Evolutionary conservation across 2,113 vertebrate genomes (phyloP).

Genomic region (Campylomormyrus tamandua): DNA sequence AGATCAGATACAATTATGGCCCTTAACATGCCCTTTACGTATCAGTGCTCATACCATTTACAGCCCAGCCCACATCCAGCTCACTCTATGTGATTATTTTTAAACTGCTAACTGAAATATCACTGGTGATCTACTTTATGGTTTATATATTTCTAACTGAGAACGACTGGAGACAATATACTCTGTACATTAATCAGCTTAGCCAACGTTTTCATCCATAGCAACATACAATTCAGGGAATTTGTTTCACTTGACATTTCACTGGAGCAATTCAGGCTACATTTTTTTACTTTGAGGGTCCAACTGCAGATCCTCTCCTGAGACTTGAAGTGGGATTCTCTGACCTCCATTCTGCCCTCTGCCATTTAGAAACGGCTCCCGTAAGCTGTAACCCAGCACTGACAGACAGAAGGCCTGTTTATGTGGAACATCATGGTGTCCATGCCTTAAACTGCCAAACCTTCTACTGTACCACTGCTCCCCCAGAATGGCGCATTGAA

Average conservation of each 20-base stretch:
- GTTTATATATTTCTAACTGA: background rate
- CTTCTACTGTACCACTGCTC: background rate
- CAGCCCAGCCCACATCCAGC: background rate
- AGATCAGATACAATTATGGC: background rate
- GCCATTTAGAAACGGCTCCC: background rate
- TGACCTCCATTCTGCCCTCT: background rate
- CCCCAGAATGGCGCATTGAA: background rate
- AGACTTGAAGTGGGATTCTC: background rate
- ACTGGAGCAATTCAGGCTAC: background rate
- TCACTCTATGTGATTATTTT: background rate
- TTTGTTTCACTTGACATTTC: conserved; percentile 2
- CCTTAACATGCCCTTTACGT: background rate
- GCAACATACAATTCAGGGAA: background rate
- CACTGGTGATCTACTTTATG: background rate
- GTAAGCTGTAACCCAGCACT: background rate
- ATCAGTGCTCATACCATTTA: background rate
- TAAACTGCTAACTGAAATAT: background rate
- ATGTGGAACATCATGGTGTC: background rate
- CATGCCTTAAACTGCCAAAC: background rate
- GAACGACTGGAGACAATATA: background rate
- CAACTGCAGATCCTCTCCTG: background rate
- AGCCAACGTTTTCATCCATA: background rate
- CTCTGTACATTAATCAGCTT: background rate
- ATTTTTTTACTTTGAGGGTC: background rate
- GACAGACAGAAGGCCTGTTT: background rate